These are phyloP conservation scores for Hippocampus comes DNA, from an alignment of 2,113 vertebrate species.

Conservation along the genomic window DNA sequence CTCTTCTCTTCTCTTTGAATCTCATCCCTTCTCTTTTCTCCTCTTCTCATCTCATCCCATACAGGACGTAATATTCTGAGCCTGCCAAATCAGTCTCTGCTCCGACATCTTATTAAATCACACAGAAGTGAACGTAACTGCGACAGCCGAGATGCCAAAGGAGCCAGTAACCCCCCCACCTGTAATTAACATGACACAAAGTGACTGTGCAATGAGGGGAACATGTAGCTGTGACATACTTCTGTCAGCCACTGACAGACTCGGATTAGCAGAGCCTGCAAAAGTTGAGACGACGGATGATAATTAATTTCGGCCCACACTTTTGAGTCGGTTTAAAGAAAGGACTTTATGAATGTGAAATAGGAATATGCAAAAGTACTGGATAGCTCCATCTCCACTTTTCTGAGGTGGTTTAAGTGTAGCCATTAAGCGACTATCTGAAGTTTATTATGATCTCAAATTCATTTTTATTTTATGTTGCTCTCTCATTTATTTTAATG, in stretches of 20 bases:
- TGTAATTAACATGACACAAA: conserved; percentile 36
- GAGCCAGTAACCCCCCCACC: conserved; percentile 6
- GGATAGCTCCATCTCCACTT: conserved; percentile 37
- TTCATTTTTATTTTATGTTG: conserved; percentile 38
- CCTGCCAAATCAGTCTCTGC: conserved; percentile 4
- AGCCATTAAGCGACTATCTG: conserved; percentile 47
- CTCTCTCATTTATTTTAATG: conserved; percentile 26
- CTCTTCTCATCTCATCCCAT: background rate
- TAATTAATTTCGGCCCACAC: conserved; percentile 16
- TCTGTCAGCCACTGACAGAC: conserved; percentile 26
- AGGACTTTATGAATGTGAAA: conserved; percentile 55
- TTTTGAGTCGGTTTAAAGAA: conserved; percentile 43
- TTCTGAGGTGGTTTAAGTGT: conserved; percentile 42
- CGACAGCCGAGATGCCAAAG: conserved; percentile 24
- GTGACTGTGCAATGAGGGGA: conserved; percentile 19
- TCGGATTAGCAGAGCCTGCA: conserved; percentile 26
- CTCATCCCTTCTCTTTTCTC: background rate
- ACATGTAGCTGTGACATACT: background rate
- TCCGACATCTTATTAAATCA: conserved; percentile 9
- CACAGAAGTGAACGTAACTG: conserved; percentile 3
- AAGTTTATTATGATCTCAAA: conserved; percentile 36
- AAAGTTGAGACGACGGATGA: conserved; percentile 30
- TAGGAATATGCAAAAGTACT: conserved; percentile 36
- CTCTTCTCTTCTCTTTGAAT: background rate
- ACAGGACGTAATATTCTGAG: conserved; percentile 3